These are phyloP conservation scores for Neuroterus valhalla DNA, from an alignment of 1,140 invertebrate genomes.

Conservation along the genomic window DNA sequence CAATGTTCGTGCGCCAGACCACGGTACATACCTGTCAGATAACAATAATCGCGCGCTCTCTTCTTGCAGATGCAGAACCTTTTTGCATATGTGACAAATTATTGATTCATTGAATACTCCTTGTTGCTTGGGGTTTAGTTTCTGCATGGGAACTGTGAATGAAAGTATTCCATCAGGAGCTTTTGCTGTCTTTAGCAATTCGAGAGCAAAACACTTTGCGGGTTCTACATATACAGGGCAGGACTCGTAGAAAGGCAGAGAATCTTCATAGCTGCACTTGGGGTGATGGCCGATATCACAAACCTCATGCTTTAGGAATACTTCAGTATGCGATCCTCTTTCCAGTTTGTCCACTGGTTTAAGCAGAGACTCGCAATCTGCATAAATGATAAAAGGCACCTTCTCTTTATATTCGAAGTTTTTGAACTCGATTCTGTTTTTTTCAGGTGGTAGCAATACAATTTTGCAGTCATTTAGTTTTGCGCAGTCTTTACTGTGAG, in stretches of 20 bases:
- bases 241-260: conserved; percentile 2
- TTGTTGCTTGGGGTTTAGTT: not conserved
- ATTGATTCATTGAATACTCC: not conserved
- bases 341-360: not conserved
- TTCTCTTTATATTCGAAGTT: conserved; percentile 28
- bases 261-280: conserved; percentile 31
- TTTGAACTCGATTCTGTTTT: conserved; percentile 30
- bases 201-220: conserved; percentile 22
- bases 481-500: conserved; percentile 16
- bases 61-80: not conserved
- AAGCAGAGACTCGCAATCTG: conserved; percentile 29
- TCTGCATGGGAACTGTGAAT: not conserved
- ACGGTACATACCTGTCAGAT: conserved; percentile 60
- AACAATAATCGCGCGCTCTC: conserved; percentile 57
- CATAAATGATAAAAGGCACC: conserved; percentile 32
- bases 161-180: not conserved
- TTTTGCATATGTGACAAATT: not conserved
- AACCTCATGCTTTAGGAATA: conserved; percentile 18
- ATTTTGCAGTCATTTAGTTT: conserved; percentile 27
- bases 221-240: not conserved
- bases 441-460: conserved; percentile 17
- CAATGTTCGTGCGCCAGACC: conserved; percentile 59
- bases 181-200: not conserved
- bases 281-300: conserved; percentile 30
- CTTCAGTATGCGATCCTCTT: not conserved